Base-by-base conservation (phyloP, 2,113 vertebrate species). In the Atractosteus spatula region DNA sequence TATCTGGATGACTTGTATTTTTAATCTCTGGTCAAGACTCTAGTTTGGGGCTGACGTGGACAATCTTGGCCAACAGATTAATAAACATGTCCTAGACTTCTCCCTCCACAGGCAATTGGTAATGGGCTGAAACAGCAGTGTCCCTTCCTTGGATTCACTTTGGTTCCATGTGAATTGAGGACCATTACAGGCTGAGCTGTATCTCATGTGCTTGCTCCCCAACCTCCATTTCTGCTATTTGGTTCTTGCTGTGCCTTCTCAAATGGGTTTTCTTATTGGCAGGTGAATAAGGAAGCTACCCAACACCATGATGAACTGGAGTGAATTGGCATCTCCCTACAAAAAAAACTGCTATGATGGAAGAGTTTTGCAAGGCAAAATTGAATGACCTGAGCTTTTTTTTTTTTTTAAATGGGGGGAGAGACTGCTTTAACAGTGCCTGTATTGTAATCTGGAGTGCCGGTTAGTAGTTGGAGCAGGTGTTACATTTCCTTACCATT, bases 221-320 rank as follows among this genome's bases (percentile, higher is more conserved):
- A 16, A 59, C 66, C 76, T 68, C 75, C 41, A n/a, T 77, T 74
- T 75, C 29, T 29, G 29, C 29, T 29, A 29, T 29, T 29, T 29
- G 29, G 29, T 29, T 29, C 29, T 29, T 29, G 29, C 29, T 29
- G 29, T 29, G 29, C 2, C 29, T 29, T 29, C 29, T 29, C 29
- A 29, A 29, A 29, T 29, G 29, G 29, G 29, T 29, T 29, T 29
- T 29, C 29, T 29, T 29, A 2, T 74, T 72, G 47, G 77, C 84
- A 96, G 95, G 92, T 96, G 81, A 94, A 95, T 84, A 96, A 95
- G 65, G 94, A 96, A 88, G 94, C 92, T 76, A 94, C 92, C 81
- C 94, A 96, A 84, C 90, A 93, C 71, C 92, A 95, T 0, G 94
- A 95, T 81, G 94, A 96, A 64, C 85, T 93, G 83, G 94, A 95